Evolutionary conservation across 2,888 invertebrate species (phyloP), one percentile per base, ranked within the genome.

Genomic region (Clepsis dumicolana): DNA sequence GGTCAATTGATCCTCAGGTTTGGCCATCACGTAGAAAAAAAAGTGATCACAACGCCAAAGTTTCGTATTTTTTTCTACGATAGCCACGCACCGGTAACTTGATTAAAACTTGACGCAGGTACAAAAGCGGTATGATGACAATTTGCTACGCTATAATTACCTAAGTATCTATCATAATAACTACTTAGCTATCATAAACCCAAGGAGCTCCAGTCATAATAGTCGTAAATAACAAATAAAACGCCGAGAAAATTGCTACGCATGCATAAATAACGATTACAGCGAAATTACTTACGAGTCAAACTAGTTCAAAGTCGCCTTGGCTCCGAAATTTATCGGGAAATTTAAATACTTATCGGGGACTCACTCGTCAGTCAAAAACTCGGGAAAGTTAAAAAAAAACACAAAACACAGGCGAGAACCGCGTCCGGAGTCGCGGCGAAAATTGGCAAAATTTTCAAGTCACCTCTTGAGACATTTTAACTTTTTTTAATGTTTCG

Each of bases 391-490:
- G 56, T 59, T 59, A 18, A 18, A 56, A 16, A 56, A 44, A 14
- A 62, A 56, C 66, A 66, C 65, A 35, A 41, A n/a, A 44, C 67
- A 67, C 67, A 38, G 24, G 25, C 18, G 25, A 18, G 10, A 53
- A 24, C 18, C 7, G 2, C 1, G 18, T 18, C 5, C n/a, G 29
- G 14, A 29, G 5, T 14, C 21, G 56, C 16, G 24, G 21, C 24
- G 12, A 27, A 38, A 57, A 24, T 18, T 14, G 14, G 14, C 24
- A 29, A 65, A 41, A 18, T 72, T 70, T 70, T 81, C 77, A 85
- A 75, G 84, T 87, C 76, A 87, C 80, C 70, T 85, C 83, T 72
- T 73, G 71, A 70, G 81, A 83, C 85, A 85, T 86, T 81, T 80
- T 72, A 67, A 73, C 71, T 70, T 72, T 70, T 75, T 75, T 74